Conservation (phyloP, 35 echinoderm and acorn worm species). For the Holothuria glaberrima region DNA sequence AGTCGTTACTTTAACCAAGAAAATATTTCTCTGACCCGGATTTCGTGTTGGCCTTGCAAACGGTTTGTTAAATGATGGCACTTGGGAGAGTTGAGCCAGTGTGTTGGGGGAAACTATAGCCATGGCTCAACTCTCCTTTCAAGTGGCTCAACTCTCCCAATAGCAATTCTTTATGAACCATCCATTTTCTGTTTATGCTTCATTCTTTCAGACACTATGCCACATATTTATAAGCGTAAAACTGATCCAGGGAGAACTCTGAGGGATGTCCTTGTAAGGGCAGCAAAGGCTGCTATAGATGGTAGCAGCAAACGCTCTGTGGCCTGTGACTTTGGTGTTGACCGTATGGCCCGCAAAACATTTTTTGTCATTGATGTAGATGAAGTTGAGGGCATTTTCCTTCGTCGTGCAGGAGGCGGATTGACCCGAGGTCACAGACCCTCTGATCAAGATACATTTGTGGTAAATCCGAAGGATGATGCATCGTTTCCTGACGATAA, state of each 20-base stretch:
- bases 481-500: slow-evolving; percentile 40
- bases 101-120: slow-evolving; percentile 25
- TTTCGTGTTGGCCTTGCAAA: too few relatives aligned
- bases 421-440: not conserved
- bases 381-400: slow-evolving; percentile 60
- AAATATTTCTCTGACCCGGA: too few relatives aligned
- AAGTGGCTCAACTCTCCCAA: slow-evolving; percentile 34
- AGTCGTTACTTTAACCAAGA: too few relatives aligned
- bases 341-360: not conserved
- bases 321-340: slow-evolving; percentile 7
- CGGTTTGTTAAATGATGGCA: slow-evolving; percentile 11
- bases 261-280: not conserved
- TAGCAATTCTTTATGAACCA: not conserved
- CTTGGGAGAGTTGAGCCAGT: too few relatives aligned
- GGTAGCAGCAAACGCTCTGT: not conserved
- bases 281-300: not conserved
- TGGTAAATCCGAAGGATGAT: slow-evolving; percentile 62
- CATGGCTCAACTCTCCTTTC: not conserved
- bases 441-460: slow-evolving; percentile 44
- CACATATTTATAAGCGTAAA: slow-evolving; percentile 70
- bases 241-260: slow-evolving; percentile 48
- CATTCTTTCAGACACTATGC: slow-evolving; percentile 46
- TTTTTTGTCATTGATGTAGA: slow-evolving; percentile 33
- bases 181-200: not conserved
- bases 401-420: slow-evolving; percentile 35